Conservation (phyloP, 2,888 invertebrate genomes). For the Drosophila cognata region DNA sequence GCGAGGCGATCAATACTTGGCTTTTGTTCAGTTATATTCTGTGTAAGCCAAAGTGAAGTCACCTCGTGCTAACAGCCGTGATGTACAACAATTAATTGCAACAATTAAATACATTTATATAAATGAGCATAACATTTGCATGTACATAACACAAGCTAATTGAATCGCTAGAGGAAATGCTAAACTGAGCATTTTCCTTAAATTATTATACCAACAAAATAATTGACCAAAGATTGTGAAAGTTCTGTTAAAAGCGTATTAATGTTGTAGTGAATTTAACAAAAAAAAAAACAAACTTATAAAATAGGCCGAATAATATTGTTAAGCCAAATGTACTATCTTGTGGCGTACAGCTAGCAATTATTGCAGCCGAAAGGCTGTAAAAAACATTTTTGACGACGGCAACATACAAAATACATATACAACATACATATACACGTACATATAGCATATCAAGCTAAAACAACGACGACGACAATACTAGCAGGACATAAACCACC, state of each 20-base stretch:
- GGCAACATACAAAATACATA: conserved; percentile 18
- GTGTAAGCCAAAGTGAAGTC: conserved; percentile 36
- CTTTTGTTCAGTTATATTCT: conserved; percentile 58
- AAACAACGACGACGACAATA: conserved; percentile 9
- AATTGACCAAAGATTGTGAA: conserved; percentile 41
- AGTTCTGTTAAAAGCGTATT: conserved; percentile 28
- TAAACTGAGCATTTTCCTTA: conserved; percentile 12
- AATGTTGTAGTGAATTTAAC: conserved; percentile 16
- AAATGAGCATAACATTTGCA: background rate
- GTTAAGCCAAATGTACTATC: conserved; percentile 82
- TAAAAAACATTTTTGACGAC: conserved; percentile 28
- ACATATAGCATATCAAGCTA: conserved; percentile 5
- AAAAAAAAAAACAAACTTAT: conserved; percentile 29
- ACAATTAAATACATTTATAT: conserved; percentile 19
- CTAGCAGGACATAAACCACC: conserved; percentile 47
- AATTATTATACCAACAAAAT: background rate
- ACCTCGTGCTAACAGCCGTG: conserved; percentile 12
- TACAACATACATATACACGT: conserved; percentile 12
- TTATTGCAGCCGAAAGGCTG: conserved; percentile 65
- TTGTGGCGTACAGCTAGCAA: conserved; percentile 82
- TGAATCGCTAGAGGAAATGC: conserved; percentile 21
- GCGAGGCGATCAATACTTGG: conserved; percentile 35
- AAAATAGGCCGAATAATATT: conserved; percentile 75
- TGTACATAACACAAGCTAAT: conserved; percentile 3
- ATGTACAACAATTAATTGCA: conserved; percentile 27